phyloP scores from a whole-genome alignment of 2,888 invertebrate species.

The Hemistola chrysoprasaria region DNA sequence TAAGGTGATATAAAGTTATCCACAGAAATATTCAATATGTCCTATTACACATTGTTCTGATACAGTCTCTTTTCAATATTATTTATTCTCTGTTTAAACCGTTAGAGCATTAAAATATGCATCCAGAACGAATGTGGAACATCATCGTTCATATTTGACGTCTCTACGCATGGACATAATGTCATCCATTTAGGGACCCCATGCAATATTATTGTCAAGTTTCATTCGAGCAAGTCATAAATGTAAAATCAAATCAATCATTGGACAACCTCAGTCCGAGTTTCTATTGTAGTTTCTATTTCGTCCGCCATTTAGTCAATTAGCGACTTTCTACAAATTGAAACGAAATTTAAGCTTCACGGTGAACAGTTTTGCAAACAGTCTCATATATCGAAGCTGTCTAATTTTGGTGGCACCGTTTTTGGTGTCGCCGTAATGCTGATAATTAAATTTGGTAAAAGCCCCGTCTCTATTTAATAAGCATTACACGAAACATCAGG shows the following conservation, averaged over 20 bases:
- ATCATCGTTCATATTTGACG: slow-evolving; percentile 72
- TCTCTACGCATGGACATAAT: slow-evolving; percentile 58
- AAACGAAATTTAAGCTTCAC: slow-evolving; percentile 50
- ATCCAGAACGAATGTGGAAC: slow-evolving; percentile 55
- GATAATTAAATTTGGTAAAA: slow-evolving; percentile 79
- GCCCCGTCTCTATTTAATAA: slow-evolving; percentile 61
- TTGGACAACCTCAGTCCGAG: slow-evolving; percentile 34
- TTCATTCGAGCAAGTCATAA: slow-evolving; percentile 57
- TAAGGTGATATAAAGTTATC: slow-evolving; percentile 30
- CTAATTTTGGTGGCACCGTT: slow-evolving; percentile 53
- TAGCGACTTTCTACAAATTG: slow-evolving; percentile 70
- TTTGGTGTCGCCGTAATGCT: slow-evolving; percentile 69
- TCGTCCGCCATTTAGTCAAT: slow-evolving; percentile 44
- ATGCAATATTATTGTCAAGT: slow-evolving; percentile 58
- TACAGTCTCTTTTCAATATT: slow-evolving; percentile 41
- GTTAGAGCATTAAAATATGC: slow-evolving; percentile 52
- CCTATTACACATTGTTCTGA: slow-evolving; percentile 2
- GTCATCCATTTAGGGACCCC: slow-evolving; percentile 67
- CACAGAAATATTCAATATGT: slow-evolving; percentile 19
- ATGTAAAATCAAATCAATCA: slow-evolving; percentile 65
- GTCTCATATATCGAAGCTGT: slow-evolving; percentile 35
- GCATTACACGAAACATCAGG: slow-evolving; percentile 66
- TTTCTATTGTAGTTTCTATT: slow-evolving; percentile 46
- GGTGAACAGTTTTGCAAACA: slow-evolving; percentile 67
- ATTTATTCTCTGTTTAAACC: slow-evolving; percentile 46